phyloP scores from a whole-genome alignment of 2,113 vertebrate genomes.

The Lophius piscatorius region DNA sequence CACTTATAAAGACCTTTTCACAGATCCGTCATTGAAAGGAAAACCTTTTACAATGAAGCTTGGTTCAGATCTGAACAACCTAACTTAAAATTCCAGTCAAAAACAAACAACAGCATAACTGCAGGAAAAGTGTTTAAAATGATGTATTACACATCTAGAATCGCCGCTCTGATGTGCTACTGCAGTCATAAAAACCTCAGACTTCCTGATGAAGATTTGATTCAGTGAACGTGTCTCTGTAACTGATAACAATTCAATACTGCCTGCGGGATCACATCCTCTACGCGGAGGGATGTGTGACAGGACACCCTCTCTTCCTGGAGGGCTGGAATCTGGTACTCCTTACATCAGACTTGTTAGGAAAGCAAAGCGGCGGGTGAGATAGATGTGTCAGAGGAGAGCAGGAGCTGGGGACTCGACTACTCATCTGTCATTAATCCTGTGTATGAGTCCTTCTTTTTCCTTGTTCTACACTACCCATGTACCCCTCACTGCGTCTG shows the following conservation, averaged over 20 bases:
- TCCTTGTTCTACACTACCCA: conserved; percentile 9
- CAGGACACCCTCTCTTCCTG: conserved; percentile 4
- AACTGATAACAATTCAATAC: neutral
- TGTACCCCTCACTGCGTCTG: neutral
- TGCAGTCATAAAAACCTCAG: conserved; percentile 4
- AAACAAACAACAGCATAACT: neutral
- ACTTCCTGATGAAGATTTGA: conserved; percentile 9
- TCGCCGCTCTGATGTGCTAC: conserved; percentile 1
- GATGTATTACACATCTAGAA: neutral
- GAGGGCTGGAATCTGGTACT: neutral
- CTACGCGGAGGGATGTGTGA: neutral
- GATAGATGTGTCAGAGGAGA: neutral
- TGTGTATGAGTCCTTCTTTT: conserved; percentile 32
- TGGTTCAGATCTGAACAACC: conserved; percentile 9
- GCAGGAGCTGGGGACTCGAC: conserved; percentile 19
- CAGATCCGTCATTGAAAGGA: neutral
- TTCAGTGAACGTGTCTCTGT: neutral
- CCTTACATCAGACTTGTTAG: conserved; percentile 27
- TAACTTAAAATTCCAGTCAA: neutral
- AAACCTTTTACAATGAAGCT: neutral
- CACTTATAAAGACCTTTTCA: neutral
- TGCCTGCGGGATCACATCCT: neutral
- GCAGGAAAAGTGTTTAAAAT: neutral
- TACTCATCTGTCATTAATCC: conserved; percentile 56
- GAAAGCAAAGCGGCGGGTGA: neutral